These are phyloP conservation scores for Prosopocoilus inquinatus DNA, from an alignment of 2,888 invertebrate genomes.

Conservation along the genomic window DNA sequence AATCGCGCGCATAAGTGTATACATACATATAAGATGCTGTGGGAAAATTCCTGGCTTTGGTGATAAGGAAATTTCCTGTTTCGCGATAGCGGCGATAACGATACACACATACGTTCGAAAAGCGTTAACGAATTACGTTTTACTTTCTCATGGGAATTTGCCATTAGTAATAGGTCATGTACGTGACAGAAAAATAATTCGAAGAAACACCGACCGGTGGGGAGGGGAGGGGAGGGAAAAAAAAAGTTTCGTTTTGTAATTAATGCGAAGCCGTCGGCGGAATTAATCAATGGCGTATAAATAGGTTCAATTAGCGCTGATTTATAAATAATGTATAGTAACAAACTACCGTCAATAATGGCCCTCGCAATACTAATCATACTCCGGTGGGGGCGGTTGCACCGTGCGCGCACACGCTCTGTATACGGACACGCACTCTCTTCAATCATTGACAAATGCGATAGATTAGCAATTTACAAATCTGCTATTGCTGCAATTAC, in stretches of 20 bases:
- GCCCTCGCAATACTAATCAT: conserved; percentile 25
- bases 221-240: conserved; percentile 1
- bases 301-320: conserved; percentile 31
- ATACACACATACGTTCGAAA: not conserved
- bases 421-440: conserved; percentile 21
- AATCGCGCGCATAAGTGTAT: no score
- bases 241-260: not conserved
- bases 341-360: conserved; percentile 14
- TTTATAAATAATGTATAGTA: conserved; percentile 28
- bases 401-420: conserved; percentile 15
- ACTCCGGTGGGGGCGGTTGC: conserved; percentile 5
- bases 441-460: conserved; percentile 49
- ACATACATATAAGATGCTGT: conserved; percentile 18
- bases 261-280: not conserved
- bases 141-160: not conserved
- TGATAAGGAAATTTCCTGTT: conserved; percentile 21
- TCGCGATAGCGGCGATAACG: conserved; percentile 16
- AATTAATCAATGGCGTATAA: conserved; percentile 28
- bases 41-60: conserved; percentile 16
- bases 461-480: conserved; percentile 54
- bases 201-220: not conserved
- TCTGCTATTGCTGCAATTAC: conserved; percentile 53
- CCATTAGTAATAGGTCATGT: not conserved
- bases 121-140: not conserved
- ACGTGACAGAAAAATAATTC: not conserved